Evolutionary conservation across 2,888 invertebrate genomes (phyloP).

Genomic region (Drosophila neonasuta): DNA sequence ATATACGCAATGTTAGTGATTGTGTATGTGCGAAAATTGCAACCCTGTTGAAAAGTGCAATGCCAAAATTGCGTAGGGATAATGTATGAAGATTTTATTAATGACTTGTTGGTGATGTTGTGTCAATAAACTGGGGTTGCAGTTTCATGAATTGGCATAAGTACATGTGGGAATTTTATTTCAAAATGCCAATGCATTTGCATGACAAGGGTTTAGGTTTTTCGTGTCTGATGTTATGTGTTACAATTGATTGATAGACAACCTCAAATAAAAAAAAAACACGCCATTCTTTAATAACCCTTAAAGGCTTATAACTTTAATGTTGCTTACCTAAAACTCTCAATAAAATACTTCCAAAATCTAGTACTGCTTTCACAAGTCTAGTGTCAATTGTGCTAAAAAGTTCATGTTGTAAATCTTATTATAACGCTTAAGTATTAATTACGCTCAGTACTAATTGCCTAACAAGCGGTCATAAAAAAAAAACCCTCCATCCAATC

Average conservation of each 20-base stretch:
- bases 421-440: slow-evolving; percentile 43
- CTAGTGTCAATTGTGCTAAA: slow-evolving; percentile 4
- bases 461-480: slow-evolving; percentile 43
- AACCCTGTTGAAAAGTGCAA: slow-evolving; percentile 54
- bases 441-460: slow-evolving; percentile 65
- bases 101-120: slow-evolving; percentile 31
- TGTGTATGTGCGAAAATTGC: slow-evolving; percentile 53
- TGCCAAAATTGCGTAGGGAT: slow-evolving; percentile 57
- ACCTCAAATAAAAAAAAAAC: too few species aligned
- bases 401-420: neutral
- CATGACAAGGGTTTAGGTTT: slow-evolving; percentile 14
- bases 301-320: too few species aligned
- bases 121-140: slow-evolving; percentile 40
- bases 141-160: slow-evolving; percentile 37
- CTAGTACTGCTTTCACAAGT: neutral
- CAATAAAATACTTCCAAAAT: too few species aligned
- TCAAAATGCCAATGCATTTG: slow-evolving; percentile 54
- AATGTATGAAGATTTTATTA: slow-evolving; percentile 57
- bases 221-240: neutral
- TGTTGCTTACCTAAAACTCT: too few species aligned
- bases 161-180: slow-evolving; percentile 49
- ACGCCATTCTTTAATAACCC: too few species aligned
- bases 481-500: slow-evolving; percentile 16
- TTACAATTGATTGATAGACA: slow-evolving; percentile 3
- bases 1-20: slow-evolving; percentile 26